phyloP scores from a whole-genome alignment of 1,140 invertebrate genomes.

The Diorhabda carinulata region DNA sequence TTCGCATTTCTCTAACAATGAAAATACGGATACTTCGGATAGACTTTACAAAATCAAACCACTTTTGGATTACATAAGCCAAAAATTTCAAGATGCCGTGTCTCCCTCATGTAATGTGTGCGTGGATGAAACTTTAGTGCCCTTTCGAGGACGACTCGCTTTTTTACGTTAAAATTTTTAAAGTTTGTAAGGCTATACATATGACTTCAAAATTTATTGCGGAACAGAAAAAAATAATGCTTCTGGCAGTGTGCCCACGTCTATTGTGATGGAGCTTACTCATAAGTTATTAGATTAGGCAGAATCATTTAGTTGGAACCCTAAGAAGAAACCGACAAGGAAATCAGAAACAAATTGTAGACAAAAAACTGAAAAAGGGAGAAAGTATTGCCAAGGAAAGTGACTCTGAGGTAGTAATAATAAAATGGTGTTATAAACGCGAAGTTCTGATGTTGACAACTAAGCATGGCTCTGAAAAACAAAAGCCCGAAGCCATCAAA shows the following conservation, averaged over 20 bases:
- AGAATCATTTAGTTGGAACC: not conserved
- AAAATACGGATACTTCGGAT: conserved; percentile 18
- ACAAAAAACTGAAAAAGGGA: not conserved
- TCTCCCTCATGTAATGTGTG: conserved; percentile 40
- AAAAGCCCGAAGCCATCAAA: not conserved
- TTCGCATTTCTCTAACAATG: conserved; percentile 38
- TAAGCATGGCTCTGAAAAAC: not conserved
- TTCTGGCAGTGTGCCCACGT: not conserved
- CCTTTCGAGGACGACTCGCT: conserved; percentile 44
- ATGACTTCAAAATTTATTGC: not conserved
- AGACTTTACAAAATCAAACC: conserved; percentile 42
- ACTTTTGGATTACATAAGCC: conserved; percentile 32
- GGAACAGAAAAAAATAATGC: not conserved
- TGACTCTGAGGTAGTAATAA: not conserved
- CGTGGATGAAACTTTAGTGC: conserved; percentile 48
- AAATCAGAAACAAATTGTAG: not conserved
- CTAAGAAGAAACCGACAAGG: too few relatives aligned
- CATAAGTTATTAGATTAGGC: too few relatives aligned
- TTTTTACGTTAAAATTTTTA: not conserved
- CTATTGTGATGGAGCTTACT: too few relatives aligned
- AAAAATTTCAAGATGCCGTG: conserved; percentile 40
- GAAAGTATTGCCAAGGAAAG: not conserved
- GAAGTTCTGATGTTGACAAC: not conserved
- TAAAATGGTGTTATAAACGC: not conserved
- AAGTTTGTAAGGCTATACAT: not conserved